phyloP scores from a whole-genome alignment of 2,113 vertebrate species.

The Ivindomyrus marchei region DNA sequence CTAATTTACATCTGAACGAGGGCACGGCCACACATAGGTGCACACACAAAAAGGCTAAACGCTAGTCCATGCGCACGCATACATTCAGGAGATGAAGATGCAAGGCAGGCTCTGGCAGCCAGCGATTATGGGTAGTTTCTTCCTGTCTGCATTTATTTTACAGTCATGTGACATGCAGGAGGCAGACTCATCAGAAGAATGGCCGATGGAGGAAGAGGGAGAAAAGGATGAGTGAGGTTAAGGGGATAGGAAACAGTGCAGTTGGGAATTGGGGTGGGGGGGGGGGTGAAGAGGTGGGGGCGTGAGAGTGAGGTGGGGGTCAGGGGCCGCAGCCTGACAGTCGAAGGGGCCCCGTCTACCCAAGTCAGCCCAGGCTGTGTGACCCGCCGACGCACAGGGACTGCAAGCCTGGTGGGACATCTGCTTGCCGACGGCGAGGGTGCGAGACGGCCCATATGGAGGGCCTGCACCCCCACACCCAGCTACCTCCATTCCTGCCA shows the following conservation, averaged over 20 bases:
- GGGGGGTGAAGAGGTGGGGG: too few relatives aligned
- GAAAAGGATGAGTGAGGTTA: background rate
- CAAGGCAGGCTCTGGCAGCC: background rate
- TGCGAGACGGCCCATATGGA: conserved; percentile 38
- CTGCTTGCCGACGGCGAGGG: conserved; percentile 38
- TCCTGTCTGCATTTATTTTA: background rate
- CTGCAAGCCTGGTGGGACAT: conserved; percentile 30
- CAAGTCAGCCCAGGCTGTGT: conserved; percentile 9
- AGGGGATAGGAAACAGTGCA: background rate
- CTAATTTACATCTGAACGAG: background rate
- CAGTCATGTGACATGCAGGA: background rate
- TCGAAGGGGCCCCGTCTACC: conserved; percentile 30
- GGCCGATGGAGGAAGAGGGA: background rate
- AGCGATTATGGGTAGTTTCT: background rate
- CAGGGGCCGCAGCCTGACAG: conserved; percentile 30
- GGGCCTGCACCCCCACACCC: conserved; percentile 29
- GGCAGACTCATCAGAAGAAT: background rate
- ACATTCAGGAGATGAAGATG: background rate
- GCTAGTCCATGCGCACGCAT: background rate
- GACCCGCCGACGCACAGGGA: conserved; percentile 26
- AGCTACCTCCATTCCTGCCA: background rate
- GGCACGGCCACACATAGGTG: background rate
- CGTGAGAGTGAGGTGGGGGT: background rate
- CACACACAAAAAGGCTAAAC: background rate
- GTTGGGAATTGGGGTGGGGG: background rate